Base-by-base conservation (phyloP, 2,888 invertebrate genomes). In the Torymus auratus region DNA sequence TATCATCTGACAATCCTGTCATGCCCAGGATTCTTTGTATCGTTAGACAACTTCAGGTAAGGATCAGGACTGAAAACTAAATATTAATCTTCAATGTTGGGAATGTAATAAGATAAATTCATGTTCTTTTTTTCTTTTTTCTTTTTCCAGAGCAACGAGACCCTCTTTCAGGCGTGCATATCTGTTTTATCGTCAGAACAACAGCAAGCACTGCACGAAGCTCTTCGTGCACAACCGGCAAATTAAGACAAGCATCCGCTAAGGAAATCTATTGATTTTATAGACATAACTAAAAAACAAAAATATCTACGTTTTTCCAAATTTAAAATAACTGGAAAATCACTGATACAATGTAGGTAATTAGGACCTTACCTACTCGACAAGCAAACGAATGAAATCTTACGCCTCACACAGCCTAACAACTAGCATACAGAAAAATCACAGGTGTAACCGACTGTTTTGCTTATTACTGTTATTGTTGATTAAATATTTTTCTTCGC, bases 1-100 rank as follows among this genome's bases (percentile, higher is more conserved):
- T 99, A 84, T 94, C 95, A 67, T 92, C 94, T 3, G 94, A 95
- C 71, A 94, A 94, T 88, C 94, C 95, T 13, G 95, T 95, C 65
- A 95, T 94, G 86, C 93, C 93, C 83, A 94, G 98, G 89, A 95
- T 98, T 94, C 92, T 96, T 79, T 94, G 94, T 85, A 96, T 99
- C 86, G 94, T 98, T 74, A 93, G 96, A 88, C 97, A 97, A 91
- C 95, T 98, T 87, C 96, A 97, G 93, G 96, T 96, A 88, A 88
- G 91, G 7, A 41, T 41, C 41, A 7, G 5, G 41, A 41, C 7
- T 41, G 7, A 41, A 41, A 41, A 41, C 41, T 41, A 41, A 41
- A 41, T 41, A 41, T 41, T 41, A 7, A 41, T 41, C 41, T 41
- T 41, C 41, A 41, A 5, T 50, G 58, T 2, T 61, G 65, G 23